Percentiles rank a stretch among this genome's conserved stretches.
phyloP scores from a whole-genome alignment of 2,113 vertebrate species.

The Phoxinus phoxinus region DNA sequence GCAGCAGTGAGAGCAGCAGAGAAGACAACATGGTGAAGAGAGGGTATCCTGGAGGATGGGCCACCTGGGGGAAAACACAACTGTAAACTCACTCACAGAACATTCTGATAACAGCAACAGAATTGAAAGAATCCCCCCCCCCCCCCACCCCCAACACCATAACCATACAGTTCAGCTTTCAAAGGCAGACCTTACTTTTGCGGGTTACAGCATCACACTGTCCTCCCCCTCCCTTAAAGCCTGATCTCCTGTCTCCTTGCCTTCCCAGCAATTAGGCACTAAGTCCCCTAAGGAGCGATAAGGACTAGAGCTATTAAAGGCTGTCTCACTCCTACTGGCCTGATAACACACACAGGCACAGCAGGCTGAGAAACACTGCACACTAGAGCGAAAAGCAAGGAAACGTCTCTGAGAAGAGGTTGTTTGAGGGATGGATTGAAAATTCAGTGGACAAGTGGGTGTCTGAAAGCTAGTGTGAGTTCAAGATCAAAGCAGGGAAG shows the following conservation, averaged over 20 bases:
- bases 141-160: neutral
- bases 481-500: slow-evolving; percentile 36
- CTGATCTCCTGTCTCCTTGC: slow-evolving; percentile 66
- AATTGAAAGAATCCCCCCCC: neutral
- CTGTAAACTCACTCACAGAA: slow-evolving; percentile 2
- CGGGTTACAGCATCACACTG: slow-evolving; percentile 37
- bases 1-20: slow-evolving; percentile 75
- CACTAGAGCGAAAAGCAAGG: slow-evolving; percentile 40
- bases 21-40: slow-evolving; percentile 89
- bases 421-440: slow-evolving; percentile 21
- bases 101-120: slow-evolving; percentile 25
- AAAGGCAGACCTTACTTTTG: slow-evolving; percentile 42
- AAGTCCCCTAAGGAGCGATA: slow-evolving; percentile 81
- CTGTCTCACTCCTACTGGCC: slow-evolving; percentile 74
- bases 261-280: slow-evolving; percentile 80
- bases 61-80: slow-evolving; percentile 78
- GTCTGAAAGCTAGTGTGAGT: slow-evolving; percentile 30
- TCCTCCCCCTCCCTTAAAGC: slow-evolving; percentile 60
- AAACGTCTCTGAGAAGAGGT: slow-evolving; percentile 23
- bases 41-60: slow-evolving; percentile 96
- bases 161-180: slow-evolving; percentile 30
- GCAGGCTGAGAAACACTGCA: slow-evolving; percentile 59
- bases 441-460: slow-evolving; percentile 27
- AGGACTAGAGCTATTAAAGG: slow-evolving; percentile 79
- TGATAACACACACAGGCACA: slow-evolving; percentile 71